Percentiles rank a stretch among this genome's conserved stretches.
Evolutionary conservation across 2,113 vertebrate genomes (phyloP).

Genomic region (Phrynocephalus versicolor): DNA sequence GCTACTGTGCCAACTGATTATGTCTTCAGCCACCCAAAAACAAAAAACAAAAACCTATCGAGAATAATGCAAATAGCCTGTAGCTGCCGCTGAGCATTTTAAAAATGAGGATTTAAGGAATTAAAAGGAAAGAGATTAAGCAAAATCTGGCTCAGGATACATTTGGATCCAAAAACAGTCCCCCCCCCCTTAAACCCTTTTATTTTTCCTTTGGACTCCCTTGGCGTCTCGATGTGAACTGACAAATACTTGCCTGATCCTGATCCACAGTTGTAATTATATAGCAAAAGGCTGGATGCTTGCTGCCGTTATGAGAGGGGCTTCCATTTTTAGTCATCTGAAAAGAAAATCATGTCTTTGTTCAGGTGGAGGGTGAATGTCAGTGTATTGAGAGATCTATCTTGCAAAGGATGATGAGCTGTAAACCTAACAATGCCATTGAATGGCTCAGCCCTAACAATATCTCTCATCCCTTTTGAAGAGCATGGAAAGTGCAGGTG

Average conservation of each 20-base stretch:
- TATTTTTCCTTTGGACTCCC: background rate
- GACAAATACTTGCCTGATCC: background rate
- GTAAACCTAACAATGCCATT: no score
- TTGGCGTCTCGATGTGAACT: background rate
- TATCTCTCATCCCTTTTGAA: background rate
- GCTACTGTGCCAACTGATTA: background rate
- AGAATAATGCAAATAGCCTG: background rate
- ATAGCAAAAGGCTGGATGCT: no score
- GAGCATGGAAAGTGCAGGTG: background rate
- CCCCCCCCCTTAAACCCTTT: no score
- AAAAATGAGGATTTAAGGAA: slow-evolving; percentile 22
- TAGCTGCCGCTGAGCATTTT: background rate
- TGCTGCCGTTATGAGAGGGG: no score
- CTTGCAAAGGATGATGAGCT: background rate
- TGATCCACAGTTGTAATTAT: background rate
- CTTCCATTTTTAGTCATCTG: no score
- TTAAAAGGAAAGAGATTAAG: slow-evolving; percentile 50
- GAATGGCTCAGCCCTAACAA: background rate
- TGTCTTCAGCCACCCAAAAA: background rate
- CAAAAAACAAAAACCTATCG: no score
- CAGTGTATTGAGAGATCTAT: background rate
- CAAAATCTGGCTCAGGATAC: background rate
- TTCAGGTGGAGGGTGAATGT: background rate
- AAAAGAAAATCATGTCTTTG: background rate
- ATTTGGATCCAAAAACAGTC: background rate